These are phyloP conservation scores for Chaetophractus vellerosus DNA, from an alignment of 2,797 vertebrate genomes.

Conservation along the genomic window DNA sequence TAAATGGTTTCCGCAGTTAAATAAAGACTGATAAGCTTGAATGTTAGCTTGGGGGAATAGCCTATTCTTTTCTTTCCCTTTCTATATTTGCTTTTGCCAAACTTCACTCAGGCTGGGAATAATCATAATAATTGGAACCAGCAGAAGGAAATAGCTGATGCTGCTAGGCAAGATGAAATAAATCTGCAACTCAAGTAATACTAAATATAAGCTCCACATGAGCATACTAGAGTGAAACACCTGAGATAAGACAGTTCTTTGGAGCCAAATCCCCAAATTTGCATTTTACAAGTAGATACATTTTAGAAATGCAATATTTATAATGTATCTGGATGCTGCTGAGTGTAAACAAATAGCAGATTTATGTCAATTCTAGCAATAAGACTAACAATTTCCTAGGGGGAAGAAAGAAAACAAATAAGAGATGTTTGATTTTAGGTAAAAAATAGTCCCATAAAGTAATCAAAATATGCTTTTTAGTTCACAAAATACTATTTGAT, in stretches of 20 bases:
- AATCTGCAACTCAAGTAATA: slow-evolving; percentile 83
- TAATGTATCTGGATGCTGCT: slow-evolving; percentile 74
- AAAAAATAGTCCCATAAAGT: slow-evolving; percentile 44
- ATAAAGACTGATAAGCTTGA: slow-evolving; percentile 70
- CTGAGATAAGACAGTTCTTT: slow-evolving; percentile 84
- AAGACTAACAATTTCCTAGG: slow-evolving; percentile 70
- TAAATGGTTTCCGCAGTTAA: slow-evolving; percentile 69
- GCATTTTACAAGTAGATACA: slow-evolving; percentile 73
- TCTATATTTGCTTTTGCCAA: slow-evolving; percentile 76
- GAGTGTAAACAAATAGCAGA: slow-evolving; percentile 79
- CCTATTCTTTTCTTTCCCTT: slow-evolving; percentile 71
- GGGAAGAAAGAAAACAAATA: slow-evolving; percentile 59
- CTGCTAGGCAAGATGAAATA: slow-evolving; percentile 80
- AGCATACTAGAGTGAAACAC: slow-evolving; percentile 73
- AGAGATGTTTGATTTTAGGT: slow-evolving; percentile 54
- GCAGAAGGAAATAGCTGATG: slow-evolving; percentile 78
- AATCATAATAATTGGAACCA: slow-evolving; percentile 86
- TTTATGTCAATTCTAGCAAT: slow-evolving; percentile 68
- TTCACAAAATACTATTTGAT: slow-evolving; percentile 44
- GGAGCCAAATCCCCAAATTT: slow-evolving; percentile 71
- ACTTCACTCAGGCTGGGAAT: slow-evolving; percentile 80
- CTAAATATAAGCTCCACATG: slow-evolving; percentile 79
- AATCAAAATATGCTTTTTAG: slow-evolving; percentile 41
- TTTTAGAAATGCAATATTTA: slow-evolving; percentile 78
- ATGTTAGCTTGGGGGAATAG: slow-evolving; percentile 75